phyloP scores from a whole-genome alignment of 1,140 invertebrate species.

The Drosophila busckii region DNA sequence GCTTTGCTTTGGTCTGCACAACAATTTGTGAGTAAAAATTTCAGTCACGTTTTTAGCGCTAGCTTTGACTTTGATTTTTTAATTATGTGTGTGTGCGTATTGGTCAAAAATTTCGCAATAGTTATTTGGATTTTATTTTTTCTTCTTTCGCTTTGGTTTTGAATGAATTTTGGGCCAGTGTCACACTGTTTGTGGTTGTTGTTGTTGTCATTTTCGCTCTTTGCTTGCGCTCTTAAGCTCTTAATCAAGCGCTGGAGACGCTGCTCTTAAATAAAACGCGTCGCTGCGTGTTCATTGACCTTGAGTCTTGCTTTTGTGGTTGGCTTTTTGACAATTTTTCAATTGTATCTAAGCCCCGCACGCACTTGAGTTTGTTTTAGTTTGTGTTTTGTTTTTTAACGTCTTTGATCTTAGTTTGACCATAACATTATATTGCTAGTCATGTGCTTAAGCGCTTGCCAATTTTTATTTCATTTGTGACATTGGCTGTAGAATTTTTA shows the following conservation, averaged over 20 bases:
- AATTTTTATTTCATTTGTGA: slow-evolving; percentile 42
- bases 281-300: slow-evolving; percentile 47
- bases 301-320: slow-evolving; percentile 45
- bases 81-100: slow-evolving; percentile 15
- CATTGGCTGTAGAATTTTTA: slow-evolving; percentile 29
- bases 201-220: slow-evolving; percentile 30
- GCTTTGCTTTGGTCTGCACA: too few species aligned
- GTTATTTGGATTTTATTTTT: slow-evolving; percentile 48
- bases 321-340: slow-evolving; percentile 60
- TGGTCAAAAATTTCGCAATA: slow-evolving; percentile 69
- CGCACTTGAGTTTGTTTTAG: too few species aligned
- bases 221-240: slow-evolving; percentile 53
- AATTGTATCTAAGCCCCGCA: too few species aligned
- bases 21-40: slow-evolving; percentile 38
- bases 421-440: slow-evolving; percentile 62
- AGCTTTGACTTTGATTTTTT: slow-evolving; percentile 21
- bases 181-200: slow-evolving; percentile 27
- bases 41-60: slow-evolving; percentile 49
- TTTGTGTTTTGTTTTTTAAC: too few species aligned
- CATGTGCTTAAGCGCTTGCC: slow-evolving; percentile 52
- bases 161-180: slow-evolving; percentile 63
- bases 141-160: slow-evolving; percentile 29
- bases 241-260: slow-evolving; percentile 57
- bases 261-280: too few species aligned
- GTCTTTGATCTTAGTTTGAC: slow-evolving; percentile 6